Evolutionary conservation across 1,140 invertebrate genomes (phyloP).

Genomic region (Onthophagus taurus): DNA sequence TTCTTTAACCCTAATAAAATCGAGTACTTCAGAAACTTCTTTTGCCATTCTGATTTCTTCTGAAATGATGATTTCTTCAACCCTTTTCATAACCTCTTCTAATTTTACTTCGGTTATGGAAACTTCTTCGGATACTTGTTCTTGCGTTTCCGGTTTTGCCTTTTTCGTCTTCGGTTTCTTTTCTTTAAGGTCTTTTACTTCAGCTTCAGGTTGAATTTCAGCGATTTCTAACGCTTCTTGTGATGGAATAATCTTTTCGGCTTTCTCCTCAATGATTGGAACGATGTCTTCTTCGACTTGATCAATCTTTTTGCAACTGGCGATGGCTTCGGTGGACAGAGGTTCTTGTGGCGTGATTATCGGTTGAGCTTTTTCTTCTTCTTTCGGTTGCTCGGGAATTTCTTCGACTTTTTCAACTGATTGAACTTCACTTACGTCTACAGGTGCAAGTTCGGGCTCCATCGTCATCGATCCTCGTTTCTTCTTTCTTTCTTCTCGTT

Average conservation of each 20-base stretch:
- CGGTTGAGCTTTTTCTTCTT: slow-evolving; percentile 42
- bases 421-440: slow-evolving; percentile 42
- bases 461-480: slow-evolving; percentile 32
- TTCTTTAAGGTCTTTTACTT: slow-evolving; percentile 41
- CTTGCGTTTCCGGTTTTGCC: slow-evolving; percentile 33
- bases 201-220: slow-evolving; percentile 47
- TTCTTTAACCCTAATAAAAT: slow-evolving; percentile 61
- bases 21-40: slow-evolving; percentile 65
- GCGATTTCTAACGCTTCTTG: slow-evolving; percentile 49
- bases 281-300: slow-evolving; percentile 40
- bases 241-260: slow-evolving; percentile 42
- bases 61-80: slow-evolving; percentile 46
- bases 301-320: slow-evolving; percentile 52
- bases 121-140: slow-evolving; percentile 37
- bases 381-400: slow-evolving; percentile 32
- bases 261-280: slow-evolving; percentile 40
- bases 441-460: slow-evolving; percentile 42
- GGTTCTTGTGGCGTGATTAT: slow-evolving; percentile 48
- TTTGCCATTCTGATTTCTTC: slow-evolving; percentile 52
- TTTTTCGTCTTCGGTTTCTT: slow-evolving; percentile 35
- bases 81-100: slow-evolving; percentile 45
- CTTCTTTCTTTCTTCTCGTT: slow-evolving; percentile 35
- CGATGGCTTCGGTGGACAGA: slow-evolving; percentile 49
- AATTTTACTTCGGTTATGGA: slow-evolving; percentile 40
- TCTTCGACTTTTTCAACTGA: slow-evolving; percentile 41